These are phyloP conservation scores for Sterna hirundo DNA, from an alignment of 2,113 vertebrate species.

Conservation along the genomic window DNA sequence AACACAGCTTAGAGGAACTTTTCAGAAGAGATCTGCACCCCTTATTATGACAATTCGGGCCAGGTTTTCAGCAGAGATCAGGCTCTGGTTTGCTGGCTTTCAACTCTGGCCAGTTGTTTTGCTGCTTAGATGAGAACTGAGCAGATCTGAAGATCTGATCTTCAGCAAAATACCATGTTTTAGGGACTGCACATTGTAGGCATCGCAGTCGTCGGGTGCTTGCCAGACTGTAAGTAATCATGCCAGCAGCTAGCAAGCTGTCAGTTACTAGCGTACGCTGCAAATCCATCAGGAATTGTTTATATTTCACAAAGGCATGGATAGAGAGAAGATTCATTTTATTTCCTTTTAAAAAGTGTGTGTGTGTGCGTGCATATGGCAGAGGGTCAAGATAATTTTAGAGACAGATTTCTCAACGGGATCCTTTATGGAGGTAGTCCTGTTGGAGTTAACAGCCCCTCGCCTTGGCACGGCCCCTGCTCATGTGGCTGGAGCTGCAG, in stretches of 20 bases:
- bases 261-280: constrained; percentile 23
- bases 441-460: neutral
- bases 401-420: neutral
- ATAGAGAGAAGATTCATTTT: constrained; percentile 1
- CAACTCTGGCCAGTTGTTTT: neutral
- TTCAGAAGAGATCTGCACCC: neutral
- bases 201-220: neutral
- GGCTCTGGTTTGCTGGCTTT: neutral
- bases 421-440: neutral
- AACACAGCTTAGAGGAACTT: neutral
- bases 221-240: constrained; percentile 54
- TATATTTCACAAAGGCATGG: constrained; percentile 2
- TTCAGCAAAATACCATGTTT: neutral
- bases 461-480: neutral
- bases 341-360: neutral
- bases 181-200: neutral
- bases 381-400: constrained; percentile 25
- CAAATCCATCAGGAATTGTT: constrained; percentile 44
- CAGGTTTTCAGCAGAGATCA: neutral
- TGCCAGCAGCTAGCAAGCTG: constrained; percentile 54
- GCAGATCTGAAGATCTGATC: neutral
- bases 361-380: accelerated
- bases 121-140: neutral
- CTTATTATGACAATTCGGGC: neutral
- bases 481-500: neutral